Base-by-base conservation (phyloP, 2,888 invertebrate genomes). In the Danaus chrysippus region DNA sequence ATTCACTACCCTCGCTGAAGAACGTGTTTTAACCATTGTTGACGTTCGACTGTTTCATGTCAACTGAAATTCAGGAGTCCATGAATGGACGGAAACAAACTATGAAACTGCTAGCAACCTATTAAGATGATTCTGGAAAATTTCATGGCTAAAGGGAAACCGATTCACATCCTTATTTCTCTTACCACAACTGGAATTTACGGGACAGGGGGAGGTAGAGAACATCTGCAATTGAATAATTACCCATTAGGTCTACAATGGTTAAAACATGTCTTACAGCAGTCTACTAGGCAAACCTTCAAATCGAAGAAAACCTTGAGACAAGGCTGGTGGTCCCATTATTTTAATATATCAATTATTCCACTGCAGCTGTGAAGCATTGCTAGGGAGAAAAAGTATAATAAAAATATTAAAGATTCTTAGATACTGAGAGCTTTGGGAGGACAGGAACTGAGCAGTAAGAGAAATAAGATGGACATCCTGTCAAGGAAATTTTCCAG, bases 11-110 rank as follows among this genome's bases (percentile, higher is more conserved):
- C 91, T 82, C 80, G 91, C 90, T 86, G 91, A 87, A 89, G 91
- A 91, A 75, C 91, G 87, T 91, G 91, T 91, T 91, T 91, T 91
- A 91, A 91, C 91, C 91, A 91, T 91, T 91, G 89, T 89, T 87
- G 89, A 90, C 85, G 82, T 84, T 81, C 83, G 76, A 88, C 83
- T 87, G 84, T 87, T 82, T 88, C 88, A 88, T 89, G 86, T 89
- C 89, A 91, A 91, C 91, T 91, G 91, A 91, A 91, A 91, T 86
- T 81, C 81, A 90, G 74, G 79, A 81, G 87, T 87, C 87, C 87
- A 79, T 80, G 85, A 87, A 82, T 77, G 86, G 89, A 89, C 89
- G 77, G 82, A 82, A 73, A 73, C 23, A 69, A 49, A 65, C 83
- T 83, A 82, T 78, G 77, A 81, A 80, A 79, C 81, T 77, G 61